Base-by-base conservation (phyloP, 2,888 invertebrate species). In the Formica aserva region DNA sequence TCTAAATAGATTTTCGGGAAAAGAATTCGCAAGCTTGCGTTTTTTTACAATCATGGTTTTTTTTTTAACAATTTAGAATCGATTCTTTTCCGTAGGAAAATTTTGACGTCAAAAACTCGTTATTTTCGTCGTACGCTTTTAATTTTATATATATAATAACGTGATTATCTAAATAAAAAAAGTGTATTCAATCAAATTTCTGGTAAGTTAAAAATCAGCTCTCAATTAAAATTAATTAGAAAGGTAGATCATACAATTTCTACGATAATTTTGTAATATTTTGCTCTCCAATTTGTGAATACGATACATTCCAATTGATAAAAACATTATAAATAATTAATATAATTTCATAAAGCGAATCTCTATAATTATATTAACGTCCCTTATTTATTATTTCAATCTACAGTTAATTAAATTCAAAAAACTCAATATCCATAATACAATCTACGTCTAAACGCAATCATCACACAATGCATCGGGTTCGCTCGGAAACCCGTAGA, bases 281-380 rank as follows among this genome's bases (percentile, higher is more conserved):
- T 32, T 3, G 9, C 15, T 11, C 1, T 3, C 1, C n/a, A 38
- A 62, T 29, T 74, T 26, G 4, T 29, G 29, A n/a, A 55, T 22
- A 11, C 57, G 11, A n/a, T 26, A 18, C 6, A 38, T 41, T n/a
- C 4, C 22, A 8, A 52, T 8, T 13, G n/a, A 41, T 74, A 41
- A 74, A 26, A 62, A 62, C 13, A 41, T 29, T 41, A n/a, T 9
- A 4, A 57, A 22, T 4, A 62, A 41, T 11, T 38, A 38, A 41
- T 62, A n/a, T 60, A 74, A 60, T 74, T 74, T 74, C 62, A 13
- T 55, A 6, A 38, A 26, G 1, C 3, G 13, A 52, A 52, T 8
- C n/a, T 57, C 22, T 22, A 55, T 55, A 26, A 62, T 60, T 57
- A n/a, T 41, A 26, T 15, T 22, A 29, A 38, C 6, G 38, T 38